These are phyloP conservation scores for Prosopocoilus inquinatus DNA, from an alignment of 2,888 invertebrate species.

Conservation along the genomic window DNA sequence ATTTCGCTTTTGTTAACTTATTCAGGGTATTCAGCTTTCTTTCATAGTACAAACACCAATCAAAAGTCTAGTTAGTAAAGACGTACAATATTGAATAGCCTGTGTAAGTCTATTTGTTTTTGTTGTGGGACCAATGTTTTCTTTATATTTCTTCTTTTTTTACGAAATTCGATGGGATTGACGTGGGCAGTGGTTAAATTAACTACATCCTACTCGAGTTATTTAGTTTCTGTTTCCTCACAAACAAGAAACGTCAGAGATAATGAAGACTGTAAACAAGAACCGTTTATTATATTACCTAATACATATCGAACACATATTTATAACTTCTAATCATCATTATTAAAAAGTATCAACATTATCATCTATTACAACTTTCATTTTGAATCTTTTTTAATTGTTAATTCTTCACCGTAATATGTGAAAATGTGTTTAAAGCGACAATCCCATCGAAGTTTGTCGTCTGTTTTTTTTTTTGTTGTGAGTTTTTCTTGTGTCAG, in stretches of 20 bases:
- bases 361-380: too few relatives aligned
- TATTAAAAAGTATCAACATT: too few relatives aligned
- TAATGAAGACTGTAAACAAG: too few relatives aligned
- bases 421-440: too few relatives aligned
- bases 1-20: conserved; percentile 4
- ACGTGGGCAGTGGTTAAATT: too few relatives aligned
- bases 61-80: conserved; percentile 7
- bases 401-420: not conserved
- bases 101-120: conserved; percentile 18
- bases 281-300: too few relatives aligned
- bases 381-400: not conserved
- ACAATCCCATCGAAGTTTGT: not conserved
- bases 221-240: too few relatives aligned
- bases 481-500: conserved; percentile 1
- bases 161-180: too few relatives aligned
- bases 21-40: conserved; percentile 6
- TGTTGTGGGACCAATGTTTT: conserved; percentile 29
- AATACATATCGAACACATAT: too few relatives aligned
- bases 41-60: conserved; percentile 18
- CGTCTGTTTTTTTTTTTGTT: not conserved
- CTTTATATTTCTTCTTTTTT: conserved; percentile 8
- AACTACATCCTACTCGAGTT: too few relatives aligned
- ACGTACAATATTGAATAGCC: conserved; percentile 9
- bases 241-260: too few relatives aligned
- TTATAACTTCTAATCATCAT: too few relatives aligned